phyloP scores from a whole-genome alignment of 1,140 invertebrate species.

The Drosophila pseudoobscura region DNA sequence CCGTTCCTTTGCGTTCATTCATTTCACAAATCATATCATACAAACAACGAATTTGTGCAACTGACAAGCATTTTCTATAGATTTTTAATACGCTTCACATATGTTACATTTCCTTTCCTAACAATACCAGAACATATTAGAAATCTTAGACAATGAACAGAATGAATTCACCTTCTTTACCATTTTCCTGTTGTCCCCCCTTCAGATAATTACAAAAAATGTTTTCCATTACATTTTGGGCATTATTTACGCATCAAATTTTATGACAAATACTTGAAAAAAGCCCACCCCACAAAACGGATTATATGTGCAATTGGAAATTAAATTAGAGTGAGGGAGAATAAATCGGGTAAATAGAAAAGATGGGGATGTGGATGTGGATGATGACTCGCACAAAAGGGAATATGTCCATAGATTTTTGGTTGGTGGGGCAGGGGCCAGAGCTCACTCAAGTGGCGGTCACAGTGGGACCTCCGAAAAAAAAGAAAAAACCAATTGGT shows the following conservation, averaged over 20 bases:
- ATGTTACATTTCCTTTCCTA: not conserved
- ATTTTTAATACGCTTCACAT: not conserved
- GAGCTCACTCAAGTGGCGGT: slow-evolving; percentile 43
- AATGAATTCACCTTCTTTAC: not conserved
- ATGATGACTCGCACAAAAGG: slow-evolving; percentile 22
- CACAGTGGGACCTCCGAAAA: slow-evolving; percentile 27
- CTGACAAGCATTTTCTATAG: slow-evolving; percentile 26
- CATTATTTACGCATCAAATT: slow-evolving; percentile 76
- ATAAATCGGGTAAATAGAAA: slow-evolving; percentile 15
- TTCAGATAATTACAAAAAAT: slow-evolving; percentile 54
- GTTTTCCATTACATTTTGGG: slow-evolving; percentile 43
- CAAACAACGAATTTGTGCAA: slow-evolving; percentile 3
- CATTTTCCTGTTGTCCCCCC: not conserved
- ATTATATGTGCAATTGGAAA: slow-evolving; percentile 81
- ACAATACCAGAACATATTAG: slow-evolving; percentile 8
- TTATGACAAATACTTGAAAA: slow-evolving; percentile 71
- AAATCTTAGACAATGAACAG: slow-evolving; percentile 2
- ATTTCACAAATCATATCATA: too few relatives aligned
- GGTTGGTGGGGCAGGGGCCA: not conserved
- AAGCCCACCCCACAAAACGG: slow-evolving; percentile 64
- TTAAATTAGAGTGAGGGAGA: slow-evolving; percentile 62
- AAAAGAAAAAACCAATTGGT: slow-evolving; percentile 22
- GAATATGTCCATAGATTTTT: slow-evolving; percentile 1
- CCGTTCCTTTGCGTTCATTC: too few relatives aligned
- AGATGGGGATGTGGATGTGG: not conserved